phyloP scores from a whole-genome alignment of 2,888 invertebrate species.

The Cerceris rybyensis region DNA sequence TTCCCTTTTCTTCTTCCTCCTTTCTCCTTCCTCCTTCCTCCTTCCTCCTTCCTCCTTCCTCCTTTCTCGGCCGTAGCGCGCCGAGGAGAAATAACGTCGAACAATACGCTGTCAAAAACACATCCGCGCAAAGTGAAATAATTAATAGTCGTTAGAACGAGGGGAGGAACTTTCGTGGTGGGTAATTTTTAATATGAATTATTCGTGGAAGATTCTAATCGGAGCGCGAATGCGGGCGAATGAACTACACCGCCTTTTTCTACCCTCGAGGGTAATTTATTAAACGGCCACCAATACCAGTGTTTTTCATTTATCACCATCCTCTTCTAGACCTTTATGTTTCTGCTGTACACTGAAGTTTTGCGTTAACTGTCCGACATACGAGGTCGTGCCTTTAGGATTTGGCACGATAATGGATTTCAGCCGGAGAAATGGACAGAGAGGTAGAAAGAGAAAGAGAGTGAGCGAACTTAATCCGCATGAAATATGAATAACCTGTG shows the following conservation, averaged over 20 bases:
- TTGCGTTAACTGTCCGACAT: constrained; percentile 18
- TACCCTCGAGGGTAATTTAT: constrained; percentile 37
- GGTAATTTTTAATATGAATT: constrained; percentile 23
- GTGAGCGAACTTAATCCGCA: constrained; percentile 2
- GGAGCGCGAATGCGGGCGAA: constrained; percentile 14
- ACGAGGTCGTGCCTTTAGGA: constrained; percentile 18
- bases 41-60: no score
- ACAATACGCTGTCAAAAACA: no score
- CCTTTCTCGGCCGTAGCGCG: no score
- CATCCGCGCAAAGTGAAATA: no score
- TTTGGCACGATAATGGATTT: constrained; percentile 22
- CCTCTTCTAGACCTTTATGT: constrained; percentile 27
- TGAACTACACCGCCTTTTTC: constrained; percentile 18
- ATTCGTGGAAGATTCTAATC: constrained; percentile 12
- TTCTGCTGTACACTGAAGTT: constrained; percentile 15
- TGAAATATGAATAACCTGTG: constrained; percentile 33
- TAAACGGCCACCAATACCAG: constrained; percentile 47
- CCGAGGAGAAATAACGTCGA: no score
- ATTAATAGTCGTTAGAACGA: no score
- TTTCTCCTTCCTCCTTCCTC: no score
- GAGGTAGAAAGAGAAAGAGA: neutral
- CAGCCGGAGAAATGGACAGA: constrained; percentile 3
- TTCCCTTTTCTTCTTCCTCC: no score
- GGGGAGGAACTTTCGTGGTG: constrained; percentile 8
- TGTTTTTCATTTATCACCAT: constrained; percentile 45